phyloP scores from a whole-genome alignment of 1,140 invertebrate genomes.

The Araneus ventricosus region DNA sequence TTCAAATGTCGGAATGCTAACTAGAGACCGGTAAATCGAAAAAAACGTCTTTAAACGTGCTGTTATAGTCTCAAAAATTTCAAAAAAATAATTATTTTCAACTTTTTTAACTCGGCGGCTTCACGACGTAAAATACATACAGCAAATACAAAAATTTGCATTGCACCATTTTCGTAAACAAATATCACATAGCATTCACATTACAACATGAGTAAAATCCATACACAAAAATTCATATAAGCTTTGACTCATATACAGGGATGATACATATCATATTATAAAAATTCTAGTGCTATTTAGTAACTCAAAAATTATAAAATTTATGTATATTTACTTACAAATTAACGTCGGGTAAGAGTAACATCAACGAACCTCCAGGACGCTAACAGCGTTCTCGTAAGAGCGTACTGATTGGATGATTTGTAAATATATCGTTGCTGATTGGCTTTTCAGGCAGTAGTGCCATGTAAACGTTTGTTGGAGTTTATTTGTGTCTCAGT shows the following conservation, averaged over 20 bases:
- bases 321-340: conserved; percentile 52
- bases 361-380: conserved; percentile 52
- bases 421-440: conserved; percentile 56
- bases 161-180: conserved; percentile 69
- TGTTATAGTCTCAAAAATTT: background rate
- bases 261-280: background rate
- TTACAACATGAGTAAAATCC: background rate
- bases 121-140: background rate
- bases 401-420: conserved; percentile 53
- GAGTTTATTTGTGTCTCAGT: conserved; percentile 58
- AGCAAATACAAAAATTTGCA: conserved; percentile 41
- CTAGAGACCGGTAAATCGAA: conserved; percentile 5
- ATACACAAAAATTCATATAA: background rate
- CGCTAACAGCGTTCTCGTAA: conserved; percentile 41
- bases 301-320: conserved; percentile 18
- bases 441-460: conserved; percentile 34
- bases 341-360: background rate
- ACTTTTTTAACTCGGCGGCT: no score
- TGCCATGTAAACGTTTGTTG: background rate
- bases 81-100: background rate
- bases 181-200: conserved; percentile 2
- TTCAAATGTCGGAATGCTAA: conserved; percentile 18
- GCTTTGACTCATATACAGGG: background rate
- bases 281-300: background rate
- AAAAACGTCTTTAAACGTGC: background rate